Evolutionary conservation across 2,797 vertebrate genomes (phyloP), one percentile per base, ranked within the genome.

Genomic region (Silurus lanzhouensis): DNA sequence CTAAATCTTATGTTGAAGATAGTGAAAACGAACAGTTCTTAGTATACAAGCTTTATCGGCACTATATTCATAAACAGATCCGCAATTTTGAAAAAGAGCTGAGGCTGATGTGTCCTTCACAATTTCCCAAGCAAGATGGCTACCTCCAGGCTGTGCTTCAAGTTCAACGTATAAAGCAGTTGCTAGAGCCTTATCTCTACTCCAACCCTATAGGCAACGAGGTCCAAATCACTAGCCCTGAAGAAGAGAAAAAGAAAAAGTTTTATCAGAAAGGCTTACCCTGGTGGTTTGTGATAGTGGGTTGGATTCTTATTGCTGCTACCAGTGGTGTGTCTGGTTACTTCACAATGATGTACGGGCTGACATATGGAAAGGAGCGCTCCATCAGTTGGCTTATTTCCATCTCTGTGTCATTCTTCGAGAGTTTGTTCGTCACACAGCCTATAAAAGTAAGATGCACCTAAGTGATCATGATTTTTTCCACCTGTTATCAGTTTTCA

Each of bases 341-440:
- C 92, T 98, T 98, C 84, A 99, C 98, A 13, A 98, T 98, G 96
- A 94, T 99, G 88, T 99, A 99, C 0, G 97, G 97, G 46, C 92
- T 99, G 87, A 97, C 96, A 1, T 98, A 99, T 0, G 97, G 98
- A 71, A 95, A 96, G 85, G 95, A 97, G n/a, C 96, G 96, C 87
- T 99, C 98, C 27, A 94, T 98, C 86, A 96, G 95, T 90, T 99
- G 98, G 98, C 94, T 99, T 22, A 96, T 99, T 91, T 99, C 98
- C 90, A 96, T 98, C 96, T 89, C 93, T 5, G 94, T 99, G 86
- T 99, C 98, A 57, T 98, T 99, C 89, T 94, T 98, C 91, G 97
- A 99, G 93, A 99, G 97, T 64, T 92, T 98, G 81, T 97, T 99
- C 79, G 94, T 99, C 87, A 99, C 97, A 1, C 98, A 99, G 85